Conservation (phyloP, 2,797 vertebrate species). For the Simalia tracyae region DNA sequence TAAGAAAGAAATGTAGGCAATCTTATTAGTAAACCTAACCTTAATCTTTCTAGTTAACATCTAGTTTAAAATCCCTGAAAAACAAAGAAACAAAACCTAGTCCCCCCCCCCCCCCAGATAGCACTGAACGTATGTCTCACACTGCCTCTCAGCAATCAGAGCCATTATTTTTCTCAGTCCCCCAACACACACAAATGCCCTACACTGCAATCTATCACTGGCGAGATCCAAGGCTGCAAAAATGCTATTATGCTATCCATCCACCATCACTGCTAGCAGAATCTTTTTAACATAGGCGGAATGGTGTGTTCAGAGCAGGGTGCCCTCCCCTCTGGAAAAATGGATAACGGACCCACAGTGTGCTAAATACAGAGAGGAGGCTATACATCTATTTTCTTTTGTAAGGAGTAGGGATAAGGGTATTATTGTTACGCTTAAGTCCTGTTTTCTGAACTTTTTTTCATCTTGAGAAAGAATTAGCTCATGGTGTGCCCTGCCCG, state of each 20-base stretch:
- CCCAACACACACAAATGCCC: background rate
- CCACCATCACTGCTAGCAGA: background rate
- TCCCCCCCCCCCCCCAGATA: background rate
- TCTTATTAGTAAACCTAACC: background rate
- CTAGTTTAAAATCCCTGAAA: background rate
- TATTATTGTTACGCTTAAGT: background rate
- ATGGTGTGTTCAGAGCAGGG: background rate
- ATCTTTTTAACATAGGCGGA: background rate
- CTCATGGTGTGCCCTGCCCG: background rate
- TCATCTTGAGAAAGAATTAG: background rate
- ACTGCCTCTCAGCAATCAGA: background rate
- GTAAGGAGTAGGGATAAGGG: background rate
- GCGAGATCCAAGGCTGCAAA: background rate
- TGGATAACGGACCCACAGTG: background rate
- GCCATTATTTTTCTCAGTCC: background rate
- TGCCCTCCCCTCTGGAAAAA: background rate
- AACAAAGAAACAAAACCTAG: background rate
- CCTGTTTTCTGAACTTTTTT: background rate
- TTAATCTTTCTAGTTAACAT: background rate
- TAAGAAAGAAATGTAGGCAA: background rate
- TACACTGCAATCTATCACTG: background rate
- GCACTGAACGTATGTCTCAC: background rate
- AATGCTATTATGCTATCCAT: background rate
- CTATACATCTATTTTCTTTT: background rate
- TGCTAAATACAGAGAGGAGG: background rate